A percentile compares a stretch with the other conserved stretches of the same genome.
Evolutionary conservation across 2,113 vertebrate species (phyloP).

Genomic region (Lepus timidus): DNA sequence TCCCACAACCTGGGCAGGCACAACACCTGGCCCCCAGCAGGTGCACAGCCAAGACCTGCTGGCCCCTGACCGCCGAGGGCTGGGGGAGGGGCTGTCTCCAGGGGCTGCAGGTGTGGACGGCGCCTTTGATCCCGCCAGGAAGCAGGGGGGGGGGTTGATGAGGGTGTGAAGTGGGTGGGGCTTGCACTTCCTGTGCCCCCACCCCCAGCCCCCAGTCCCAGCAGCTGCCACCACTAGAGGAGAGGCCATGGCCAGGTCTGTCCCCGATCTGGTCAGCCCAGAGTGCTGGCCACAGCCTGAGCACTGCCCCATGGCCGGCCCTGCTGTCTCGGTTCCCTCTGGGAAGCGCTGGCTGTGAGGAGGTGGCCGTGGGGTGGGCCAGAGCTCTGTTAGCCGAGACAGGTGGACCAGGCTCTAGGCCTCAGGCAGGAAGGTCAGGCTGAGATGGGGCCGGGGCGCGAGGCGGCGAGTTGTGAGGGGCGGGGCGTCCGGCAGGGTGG

Average conservation of each 20-base stretch:
- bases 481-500: no score
- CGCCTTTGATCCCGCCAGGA: slow-evolving; percentile 8
- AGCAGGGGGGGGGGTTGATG: slow-evolving; percentile 73
- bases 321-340: no score
- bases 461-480: no score
- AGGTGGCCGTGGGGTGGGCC: no score
- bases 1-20: neutral
- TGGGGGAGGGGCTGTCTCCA: neutral
- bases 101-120: slow-evolving; percentile 25
- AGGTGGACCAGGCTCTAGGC: no score
- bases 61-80: neutral
- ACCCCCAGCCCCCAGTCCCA: slow-evolving; percentile 48
- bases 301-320: neutral
- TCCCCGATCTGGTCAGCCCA: slow-evolving; percentile 42
- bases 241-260: no score
- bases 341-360: no score
- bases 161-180: no score
- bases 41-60: neutral
- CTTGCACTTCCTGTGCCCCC: slow-evolving; percentile 55
- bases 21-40: neutral
- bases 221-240: slow-evolving; percentile 67
- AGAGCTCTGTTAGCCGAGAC: no score
- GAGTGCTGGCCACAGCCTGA: neutral
- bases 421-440: no score
- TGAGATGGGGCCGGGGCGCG: no score